Conservation (phyloP, 2,113 vertebrate genomes). For the Microcebus griseorufus region DNA sequence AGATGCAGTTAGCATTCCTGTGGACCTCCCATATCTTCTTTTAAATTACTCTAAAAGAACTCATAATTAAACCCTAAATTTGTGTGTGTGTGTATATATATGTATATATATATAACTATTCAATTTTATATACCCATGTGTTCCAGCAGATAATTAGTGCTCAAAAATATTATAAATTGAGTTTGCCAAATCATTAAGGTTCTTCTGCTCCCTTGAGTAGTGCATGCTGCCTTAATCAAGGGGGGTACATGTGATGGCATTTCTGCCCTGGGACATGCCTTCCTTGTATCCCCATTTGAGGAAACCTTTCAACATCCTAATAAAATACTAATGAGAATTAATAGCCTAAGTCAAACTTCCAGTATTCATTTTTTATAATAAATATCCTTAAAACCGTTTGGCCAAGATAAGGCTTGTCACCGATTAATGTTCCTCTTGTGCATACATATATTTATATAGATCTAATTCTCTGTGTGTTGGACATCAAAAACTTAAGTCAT, state of each 20-base stretch:
- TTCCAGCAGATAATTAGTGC: neutral
- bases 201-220: neutral
- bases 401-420: slow-evolving; percentile 54
- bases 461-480: slow-evolving; percentile 62
- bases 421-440: slow-evolving; percentile 49
- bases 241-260: neutral
- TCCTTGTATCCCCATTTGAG: neutral
- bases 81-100: too few relatives aligned
- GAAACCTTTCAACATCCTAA: neutral
- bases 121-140: neutral
- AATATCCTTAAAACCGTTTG: slow-evolving; percentile 57
- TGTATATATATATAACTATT: neutral
- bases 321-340: slow-evolving; percentile 48
- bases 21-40: neutral
- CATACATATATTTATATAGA: neutral
- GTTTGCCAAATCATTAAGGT: neutral
- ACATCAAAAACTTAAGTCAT: slow-evolving; percentile 67
- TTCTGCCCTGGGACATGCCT: neutral
- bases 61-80: neutral
- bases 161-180: neutral
- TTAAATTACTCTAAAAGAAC: neutral
- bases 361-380: slow-evolving; percentile 50
- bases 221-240: neutral
- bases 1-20: neutral
- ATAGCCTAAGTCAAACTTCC: slow-evolving; percentile 66